Evolutionary conservation across 2,888 invertebrate species (phyloP).

Genomic region (Orgyia antiqua): DNA sequence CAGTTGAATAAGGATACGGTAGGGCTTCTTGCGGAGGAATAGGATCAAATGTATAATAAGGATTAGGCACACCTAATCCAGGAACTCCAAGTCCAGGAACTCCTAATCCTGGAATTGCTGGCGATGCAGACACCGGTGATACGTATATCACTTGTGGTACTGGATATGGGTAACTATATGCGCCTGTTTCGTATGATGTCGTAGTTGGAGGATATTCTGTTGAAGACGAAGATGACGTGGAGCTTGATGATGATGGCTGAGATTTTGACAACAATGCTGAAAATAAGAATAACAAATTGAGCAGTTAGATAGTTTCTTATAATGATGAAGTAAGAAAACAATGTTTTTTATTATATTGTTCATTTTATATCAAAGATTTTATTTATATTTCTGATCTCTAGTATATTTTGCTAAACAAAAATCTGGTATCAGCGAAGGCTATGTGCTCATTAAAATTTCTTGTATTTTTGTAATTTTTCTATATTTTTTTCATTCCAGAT

Average conservation of each 20-base stretch:
- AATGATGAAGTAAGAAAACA: no score
- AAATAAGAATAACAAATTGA: background rate
- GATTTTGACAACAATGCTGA: conserved; percentile 34
- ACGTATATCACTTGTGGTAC: conserved; percentile 43
- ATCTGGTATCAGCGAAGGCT: no score
- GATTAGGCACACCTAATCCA: conserved; percentile 4
- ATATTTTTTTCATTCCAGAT: no score
- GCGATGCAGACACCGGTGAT: conserved; percentile 23
- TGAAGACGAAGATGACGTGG: conserved; percentile 20
- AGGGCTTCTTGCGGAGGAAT: conserved; percentile 8
- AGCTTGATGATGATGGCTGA: conserved; percentile 21
- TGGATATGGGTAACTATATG: conserved; percentile 28
- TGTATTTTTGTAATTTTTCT: no score
- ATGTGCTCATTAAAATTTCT: no score
- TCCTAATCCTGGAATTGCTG: no score
- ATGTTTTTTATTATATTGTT: background rate
- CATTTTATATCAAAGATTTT: background rate
- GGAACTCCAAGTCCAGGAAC: no score
- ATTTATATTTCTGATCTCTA: no score
- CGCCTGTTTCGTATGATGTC: conserved; percentile 28
- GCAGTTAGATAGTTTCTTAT: no score
- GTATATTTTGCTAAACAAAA: no score
- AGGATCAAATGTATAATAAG: conserved; percentile 14
- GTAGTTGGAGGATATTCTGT: conserved; percentile 25
- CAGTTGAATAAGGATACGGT: conserved; percentile 7